Evolutionary conservation across 2,888 invertebrate genomes (phyloP).

Genomic region (Netelia inedita): DNA sequence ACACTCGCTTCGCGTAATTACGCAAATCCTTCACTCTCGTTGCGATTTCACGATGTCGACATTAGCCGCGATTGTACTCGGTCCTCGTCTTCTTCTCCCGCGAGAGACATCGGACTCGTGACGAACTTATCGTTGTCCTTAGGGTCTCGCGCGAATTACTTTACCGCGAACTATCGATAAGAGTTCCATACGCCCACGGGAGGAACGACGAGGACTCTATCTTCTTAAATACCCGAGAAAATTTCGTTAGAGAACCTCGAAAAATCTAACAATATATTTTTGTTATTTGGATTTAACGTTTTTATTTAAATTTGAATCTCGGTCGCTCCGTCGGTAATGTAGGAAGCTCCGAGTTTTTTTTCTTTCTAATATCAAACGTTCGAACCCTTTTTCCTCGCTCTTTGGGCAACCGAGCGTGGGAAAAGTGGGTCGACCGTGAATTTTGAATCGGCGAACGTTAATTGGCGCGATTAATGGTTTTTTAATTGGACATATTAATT

Average conservation of each 20-base stretch:
- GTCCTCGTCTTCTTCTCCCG: constrained; percentile 4
- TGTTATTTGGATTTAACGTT: background rate
- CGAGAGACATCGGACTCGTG: constrained; percentile 18
- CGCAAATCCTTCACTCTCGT: background rate
- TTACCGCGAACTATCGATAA: background rate
- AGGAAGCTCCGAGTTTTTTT: background rate
- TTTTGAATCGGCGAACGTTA: too few species aligned
- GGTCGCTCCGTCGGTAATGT: background rate
- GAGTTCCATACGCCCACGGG: too few species aligned
- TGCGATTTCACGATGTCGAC: constrained; percentile 15
- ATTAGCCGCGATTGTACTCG: constrained; percentile 27
- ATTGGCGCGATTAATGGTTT: too few species aligned
- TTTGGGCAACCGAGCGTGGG: too few species aligned
- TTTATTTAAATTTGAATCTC: background rate
- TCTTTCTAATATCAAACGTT: background rate
- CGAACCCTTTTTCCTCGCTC: background rate
- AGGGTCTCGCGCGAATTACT: constrained; percentile 19
- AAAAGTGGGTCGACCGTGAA: too few species aligned
- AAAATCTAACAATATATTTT: background rate
- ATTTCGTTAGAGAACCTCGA: background rate
- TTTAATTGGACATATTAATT: too few species aligned
- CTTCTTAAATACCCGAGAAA: background rate
- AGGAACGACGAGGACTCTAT: too few species aligned
- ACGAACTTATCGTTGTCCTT: too few species aligned
- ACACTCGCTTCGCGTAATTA: constrained; percentile 34